phyloP scores from a whole-genome alignment of 2,113 vertebrate genomes.

The Trachemys scripta region DNA sequence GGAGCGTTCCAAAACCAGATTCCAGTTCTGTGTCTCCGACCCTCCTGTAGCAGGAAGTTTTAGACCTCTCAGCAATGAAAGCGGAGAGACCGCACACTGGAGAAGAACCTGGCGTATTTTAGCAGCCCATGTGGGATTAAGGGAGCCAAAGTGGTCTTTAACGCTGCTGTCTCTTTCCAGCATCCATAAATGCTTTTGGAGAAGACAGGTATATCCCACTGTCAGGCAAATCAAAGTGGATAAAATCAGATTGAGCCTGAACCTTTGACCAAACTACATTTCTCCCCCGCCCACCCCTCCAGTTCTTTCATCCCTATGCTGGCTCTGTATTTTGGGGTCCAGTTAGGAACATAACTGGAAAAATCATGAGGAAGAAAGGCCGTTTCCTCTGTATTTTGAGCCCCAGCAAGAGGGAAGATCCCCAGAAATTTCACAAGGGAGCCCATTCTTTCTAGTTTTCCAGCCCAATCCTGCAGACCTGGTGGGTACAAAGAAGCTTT shows the following conservation, averaged over 20 bases:
- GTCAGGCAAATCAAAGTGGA: neutral
- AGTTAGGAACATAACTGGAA: neutral
- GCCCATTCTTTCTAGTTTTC: neutral
- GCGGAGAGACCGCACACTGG: neutral
- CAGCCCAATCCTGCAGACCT: neutral
- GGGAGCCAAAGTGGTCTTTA: neutral
- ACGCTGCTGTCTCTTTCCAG: neutral
- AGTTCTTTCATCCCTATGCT: neutral
- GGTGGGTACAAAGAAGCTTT: neutral
- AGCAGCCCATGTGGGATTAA: neutral
- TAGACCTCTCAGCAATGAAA: neutral
- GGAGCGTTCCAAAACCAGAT: neutral
- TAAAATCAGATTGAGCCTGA: neutral
- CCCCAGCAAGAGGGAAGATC: neutral
- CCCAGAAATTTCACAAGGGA: neutral
- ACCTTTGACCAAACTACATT: neutral
- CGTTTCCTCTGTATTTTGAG: neutral
- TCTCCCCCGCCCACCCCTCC: neutral
- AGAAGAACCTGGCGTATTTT: neutral
- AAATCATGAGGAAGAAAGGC: neutral
- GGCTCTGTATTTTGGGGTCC: neutral
- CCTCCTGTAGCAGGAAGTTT: neutral
- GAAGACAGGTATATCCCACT: neutral
- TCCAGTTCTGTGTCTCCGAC: neutral
- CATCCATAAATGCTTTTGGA: neutral